phyloP scores from a whole-genome alignment of 23 tunicate genomes.

The Botrylloides violaceus region DNA sequence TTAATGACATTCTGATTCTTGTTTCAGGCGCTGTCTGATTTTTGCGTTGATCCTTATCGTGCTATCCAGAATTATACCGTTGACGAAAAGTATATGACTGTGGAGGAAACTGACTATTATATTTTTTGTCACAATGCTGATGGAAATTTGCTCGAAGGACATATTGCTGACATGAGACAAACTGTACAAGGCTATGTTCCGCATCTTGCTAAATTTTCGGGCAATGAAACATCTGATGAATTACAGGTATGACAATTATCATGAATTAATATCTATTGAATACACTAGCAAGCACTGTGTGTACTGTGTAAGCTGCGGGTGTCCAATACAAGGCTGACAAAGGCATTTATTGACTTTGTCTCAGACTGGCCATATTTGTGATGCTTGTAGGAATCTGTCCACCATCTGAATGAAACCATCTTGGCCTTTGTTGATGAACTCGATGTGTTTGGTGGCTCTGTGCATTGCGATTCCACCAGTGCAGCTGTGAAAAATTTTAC shows the following conservation, averaged over 20 bases:
- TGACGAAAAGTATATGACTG: constrained; percentile 34
- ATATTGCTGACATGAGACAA: not conserved
- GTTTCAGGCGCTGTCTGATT: constrained; percentile 48
- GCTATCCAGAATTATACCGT: constrained; percentile 36
- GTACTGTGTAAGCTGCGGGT: too few relatives aligned
- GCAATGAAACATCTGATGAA: too few relatives aligned
- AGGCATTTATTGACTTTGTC: too few relatives aligned
- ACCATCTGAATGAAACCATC: not conserved
- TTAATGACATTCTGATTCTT: not conserved
- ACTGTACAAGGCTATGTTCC: not conserved
- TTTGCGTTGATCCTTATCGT: constrained; percentile 59
- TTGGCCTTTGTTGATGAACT: not conserved
- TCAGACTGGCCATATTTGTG: too few relatives aligned
- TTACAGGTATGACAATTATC: too few relatives aligned
- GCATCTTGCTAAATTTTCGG: too few relatives aligned
- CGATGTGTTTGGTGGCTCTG: not conserved
- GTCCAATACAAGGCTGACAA: too few relatives aligned
- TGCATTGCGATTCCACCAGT: constrained; percentile 32
- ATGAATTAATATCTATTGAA: too few relatives aligned
- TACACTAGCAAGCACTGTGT: too few relatives aligned
- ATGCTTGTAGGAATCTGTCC: not conserved
- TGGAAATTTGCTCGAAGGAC: not conserved
- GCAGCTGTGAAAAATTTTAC: constrained; percentile 24
- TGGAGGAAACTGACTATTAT: constrained; percentile 42
- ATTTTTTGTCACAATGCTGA: constrained; percentile 31